Conservation (phyloP, 1,140 invertebrate genomes). For the Nephotettix cincticeps region DNA sequence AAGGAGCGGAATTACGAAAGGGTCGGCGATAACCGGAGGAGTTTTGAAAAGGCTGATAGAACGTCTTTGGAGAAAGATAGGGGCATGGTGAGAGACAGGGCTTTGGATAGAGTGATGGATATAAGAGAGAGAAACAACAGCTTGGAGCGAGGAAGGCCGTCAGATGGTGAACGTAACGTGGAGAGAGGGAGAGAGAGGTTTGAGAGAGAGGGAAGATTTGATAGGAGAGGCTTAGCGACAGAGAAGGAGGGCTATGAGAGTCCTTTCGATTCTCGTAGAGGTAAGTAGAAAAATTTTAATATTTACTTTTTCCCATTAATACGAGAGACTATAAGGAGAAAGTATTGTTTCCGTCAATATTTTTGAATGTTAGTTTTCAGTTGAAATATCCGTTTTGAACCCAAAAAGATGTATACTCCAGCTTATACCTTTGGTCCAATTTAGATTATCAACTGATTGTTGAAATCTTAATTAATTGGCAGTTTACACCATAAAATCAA, state of each 20-base stretch:
- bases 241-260: constrained; percentile 40
- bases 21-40: constrained; percentile 22
- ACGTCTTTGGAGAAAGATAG: constrained; percentile 32
- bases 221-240: constrained; percentile 31
- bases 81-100: constrained; percentile 32
- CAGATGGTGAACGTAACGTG: constrained; percentile 20
- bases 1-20: constrained; percentile 29
- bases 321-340: too few species aligned
- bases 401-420: too few species aligned
- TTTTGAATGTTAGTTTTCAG: too few species aligned
- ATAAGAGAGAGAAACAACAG: constrained; percentile 25
- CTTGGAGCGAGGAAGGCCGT: constrained; percentile 22
- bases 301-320: too few species aligned
- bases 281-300: constrained; percentile 31
- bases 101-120: constrained; percentile 26
- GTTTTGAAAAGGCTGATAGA: constrained; percentile 30
- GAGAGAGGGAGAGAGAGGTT: constrained; percentile 31
- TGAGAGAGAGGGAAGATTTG: constrained; percentile 30
- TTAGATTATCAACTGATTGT: too few species aligned
- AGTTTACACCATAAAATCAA: too few species aligned
- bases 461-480: too few species aligned
- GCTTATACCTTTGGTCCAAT: too few species aligned
- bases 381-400: too few species aligned
- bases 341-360: too few species aligned
- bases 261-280: constrained; percentile 34